Base-by-base conservation (phyloP, 2,797 vertebrate genomes). In the Avahi laniger region DNA sequence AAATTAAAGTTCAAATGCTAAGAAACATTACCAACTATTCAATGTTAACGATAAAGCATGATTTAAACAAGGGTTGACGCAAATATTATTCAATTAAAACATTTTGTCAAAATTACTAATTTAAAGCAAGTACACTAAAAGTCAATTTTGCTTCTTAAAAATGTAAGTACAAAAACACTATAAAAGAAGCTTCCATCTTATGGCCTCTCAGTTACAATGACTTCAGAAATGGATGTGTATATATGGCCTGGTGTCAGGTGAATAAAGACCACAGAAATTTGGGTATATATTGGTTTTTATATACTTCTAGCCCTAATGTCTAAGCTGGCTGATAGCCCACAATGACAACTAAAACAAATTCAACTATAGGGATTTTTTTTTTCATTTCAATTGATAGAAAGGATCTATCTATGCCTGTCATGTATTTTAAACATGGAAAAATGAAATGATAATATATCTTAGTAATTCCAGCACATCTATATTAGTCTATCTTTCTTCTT, bases 1-100 rank as follows among this genome's bases (percentile, higher is more conserved):
- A 85, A 87, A 93, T 81, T 70, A 95, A 94, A 92, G 84, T 10
- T 94, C 91, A 92, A 85, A 90, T 75, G 52, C 63, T 79, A 78
- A 87, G 78, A 92, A 89, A 80, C 10, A 88, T 38, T 75, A 57
- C n/a, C 26, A 89, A 43, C 72, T 75, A 93, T 75, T 69, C 46
- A 72, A 91, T 91, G 84, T 89, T 35, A 93, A 90, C 48, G 92
- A 61, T 48, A 79, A 73, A 54, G 13, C 26, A 72, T 72, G 17
- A 84, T 52, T 90, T 94, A 93, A 93, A 79, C 11, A 72, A 52
- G 28, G 8, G 6, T 12, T 85, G 54, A 82, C 61, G 83, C 84
- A 92, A 92, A 59, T 38, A 79, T 11, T 43, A 80, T 72, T 35
- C 17, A 52, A 76, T 81, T 41, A 81, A 92, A 84, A 33, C 17